Evolutionary conservation across 64 coral and sea anemone genomes (phyloP), one percentile per base, ranked within the genome.

Genomic region (Acropora tenuis): DNA sequence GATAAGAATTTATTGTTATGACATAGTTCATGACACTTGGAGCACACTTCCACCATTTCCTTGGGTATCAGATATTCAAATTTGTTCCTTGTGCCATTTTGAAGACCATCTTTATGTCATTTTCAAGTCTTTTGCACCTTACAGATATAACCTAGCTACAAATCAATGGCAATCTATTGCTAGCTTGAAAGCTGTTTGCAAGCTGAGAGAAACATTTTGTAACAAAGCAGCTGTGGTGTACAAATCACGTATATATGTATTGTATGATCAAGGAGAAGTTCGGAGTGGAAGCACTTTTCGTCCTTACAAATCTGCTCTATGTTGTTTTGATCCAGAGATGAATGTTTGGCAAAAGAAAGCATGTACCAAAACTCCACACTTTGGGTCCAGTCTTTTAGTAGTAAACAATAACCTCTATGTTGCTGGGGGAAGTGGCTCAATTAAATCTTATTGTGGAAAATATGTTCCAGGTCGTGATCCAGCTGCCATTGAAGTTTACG

Each of bases 401-500:
- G 30, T 30, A 30, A 30, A 30, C 30, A 30, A 30, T 30, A 30
- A 30, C 30, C 30, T 30, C 30, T 30, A 0, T 30, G 30, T 1
- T 63, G 43, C 1, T 74, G 20, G 20, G 0, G 0, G 4, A 63
- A 20, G 30, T 1, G 0, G 10, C 30, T 30, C 30, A 30, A 0
- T 30, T 0, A 30, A 30, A 30, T 30, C 30, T 30, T 0, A 30
- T 30, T n/a, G n/a, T 30, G 30, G 30, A 30, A 30, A 30, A 30
- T 30, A 30, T 30, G 30, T 30, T 30, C 30, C 30, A 30, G 30
- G 52, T 66, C 41, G 59, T 17, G 16, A n/a, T 7, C 18, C 0
- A 67, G 60, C 58, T 71, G 11, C 73, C 9, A 82, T 86, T 47
- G 90, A 92, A 69, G 53, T 69, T 13, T 92, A 79, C 45, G n/a